These are phyloP conservation scores for Sphenopsis melanotis DNA, from an alignment of 2,797 vertebrate genomes.

Conservation along the genomic window DNA sequence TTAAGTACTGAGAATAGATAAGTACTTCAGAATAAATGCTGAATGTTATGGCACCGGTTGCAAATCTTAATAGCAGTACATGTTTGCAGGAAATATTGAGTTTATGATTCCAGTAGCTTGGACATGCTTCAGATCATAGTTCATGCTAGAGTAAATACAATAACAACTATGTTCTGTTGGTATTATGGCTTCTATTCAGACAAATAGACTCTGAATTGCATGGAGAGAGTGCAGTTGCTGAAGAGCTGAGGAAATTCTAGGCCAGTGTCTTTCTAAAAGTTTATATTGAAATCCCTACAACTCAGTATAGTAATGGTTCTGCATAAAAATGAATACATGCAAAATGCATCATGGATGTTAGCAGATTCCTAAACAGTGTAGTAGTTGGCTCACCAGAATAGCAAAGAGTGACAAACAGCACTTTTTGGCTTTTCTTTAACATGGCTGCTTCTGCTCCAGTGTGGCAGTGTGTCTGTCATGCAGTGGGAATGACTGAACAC, in stretches of 20 bases:
- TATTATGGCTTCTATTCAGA: neutral
- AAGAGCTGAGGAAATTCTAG: neutral
- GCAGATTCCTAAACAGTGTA: neutral
- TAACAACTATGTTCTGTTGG: neutral
- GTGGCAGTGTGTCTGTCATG: neutral
- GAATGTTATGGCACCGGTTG: neutral
- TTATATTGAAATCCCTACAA: neutral
- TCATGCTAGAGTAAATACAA: neutral
- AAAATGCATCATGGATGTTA: neutral
- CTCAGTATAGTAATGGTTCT: neutral
- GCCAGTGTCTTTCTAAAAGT: neutral
- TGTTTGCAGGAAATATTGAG: neutral
- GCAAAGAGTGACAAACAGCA: neutral
- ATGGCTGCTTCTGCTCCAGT: neutral
- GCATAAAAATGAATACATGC: neutral
- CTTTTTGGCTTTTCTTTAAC: neutral
- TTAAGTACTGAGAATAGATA: neutral
- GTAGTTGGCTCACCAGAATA: neutral
- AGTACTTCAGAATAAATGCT: neutral
- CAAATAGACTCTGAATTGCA: neutral
- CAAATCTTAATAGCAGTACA: neutral
- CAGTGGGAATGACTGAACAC: neutral
- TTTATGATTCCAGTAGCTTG: neutral
- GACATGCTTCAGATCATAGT: neutral
- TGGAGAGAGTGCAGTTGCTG: neutral